phyloP scores from a whole-genome alignment of 2,113 vertebrate species.

The Menidia beryllina region DNA sequence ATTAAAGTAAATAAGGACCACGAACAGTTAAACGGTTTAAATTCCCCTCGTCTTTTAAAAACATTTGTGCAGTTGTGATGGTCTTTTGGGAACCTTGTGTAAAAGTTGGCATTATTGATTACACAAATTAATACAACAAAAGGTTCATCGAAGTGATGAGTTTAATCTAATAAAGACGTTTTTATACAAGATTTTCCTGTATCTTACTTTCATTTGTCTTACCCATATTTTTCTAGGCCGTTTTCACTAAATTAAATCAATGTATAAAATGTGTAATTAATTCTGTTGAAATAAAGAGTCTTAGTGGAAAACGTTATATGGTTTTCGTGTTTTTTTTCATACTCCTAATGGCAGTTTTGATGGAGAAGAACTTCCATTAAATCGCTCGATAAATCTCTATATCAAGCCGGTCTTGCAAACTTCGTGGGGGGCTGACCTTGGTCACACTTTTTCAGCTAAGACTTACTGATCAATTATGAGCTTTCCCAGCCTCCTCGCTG shows the following conservation, averaged over 20 bases:
- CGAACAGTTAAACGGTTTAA: no score
- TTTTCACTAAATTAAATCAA: constrained; percentile 13
- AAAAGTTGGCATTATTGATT: constrained; percentile 1
- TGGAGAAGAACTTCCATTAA: constrained; percentile 55
- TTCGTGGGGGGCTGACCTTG: constrained; percentile 79
- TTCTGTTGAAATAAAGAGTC: constrained; percentile 1
- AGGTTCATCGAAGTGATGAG: constrained; percentile 14
- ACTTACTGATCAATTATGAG: constrained; percentile 91
- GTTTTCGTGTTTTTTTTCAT: constrained; percentile 18
- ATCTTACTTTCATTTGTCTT: constrained; percentile 13
- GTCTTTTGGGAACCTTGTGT: background rate
- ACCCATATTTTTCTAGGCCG: constrained; percentile 16
- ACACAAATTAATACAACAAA: constrained; percentile 13
- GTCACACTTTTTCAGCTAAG: constrained; percentile 82
- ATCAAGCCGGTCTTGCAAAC: constrained; percentile 68
- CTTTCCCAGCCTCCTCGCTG: constrained; percentile 83
- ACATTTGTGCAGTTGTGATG: background rate
- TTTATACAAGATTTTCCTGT: constrained; percentile 2
- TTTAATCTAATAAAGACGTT: constrained; percentile 34
- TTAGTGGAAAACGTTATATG: constrained; percentile 2
- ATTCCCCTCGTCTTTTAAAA: background rate
- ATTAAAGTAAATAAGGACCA: background rate
- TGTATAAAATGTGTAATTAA: constrained; percentile 20
- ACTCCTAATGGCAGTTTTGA: constrained; percentile 35
- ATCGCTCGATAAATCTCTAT: constrained; percentile 63